Evolutionary conservation across 1,140 invertebrate genomes (phyloP), one percentile per base, ranked within the genome.

Genomic region (Hycleus cichorii): DNA sequence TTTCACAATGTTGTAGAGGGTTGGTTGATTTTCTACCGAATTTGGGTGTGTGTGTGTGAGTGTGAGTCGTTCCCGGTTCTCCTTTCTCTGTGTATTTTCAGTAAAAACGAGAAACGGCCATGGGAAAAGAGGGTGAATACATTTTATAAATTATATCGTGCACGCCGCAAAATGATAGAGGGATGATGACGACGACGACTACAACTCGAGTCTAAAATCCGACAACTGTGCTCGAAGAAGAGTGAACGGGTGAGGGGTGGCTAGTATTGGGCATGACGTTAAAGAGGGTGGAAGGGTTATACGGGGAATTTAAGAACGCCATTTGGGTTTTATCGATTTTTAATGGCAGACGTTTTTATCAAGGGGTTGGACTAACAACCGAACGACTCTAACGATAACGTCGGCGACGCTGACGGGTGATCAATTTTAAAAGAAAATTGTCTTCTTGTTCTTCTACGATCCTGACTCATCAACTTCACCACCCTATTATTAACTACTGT

Each of bases 281-380:
- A 32, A 32, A 32, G 32, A 32, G 32, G 32, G 32, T 32, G 32
- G 32, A 32, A 32, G 32, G 32, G 4, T 4, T 32, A 7, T 32
- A 32, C 49, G 51, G 54, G 59, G 47, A 61, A 61, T 63, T 65
- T 67, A 63, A 66, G 64, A 66, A 64, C 64, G 60, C 63, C 66
- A 68, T 68, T 68, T 68, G 66, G 47, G 63, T 68, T 63, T 60
- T 66, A 68, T 68, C 66, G 66, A 68, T 68, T 68, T 68, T 67
- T 64, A 63, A 61, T 61, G 60, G 57, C 54, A 53, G 54, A 50
- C 42, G 53, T 57, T 54, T 58, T 59, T 57, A 54, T 47, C 11
- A 10, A 38, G 38, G 59, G 46, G 46, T 25, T 9, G 46, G 46
- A 48, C 10, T 47, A n/a, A 24, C 47, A n/a, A 44, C 43, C 18